Conservation (phyloP, 2,888 invertebrate genomes). For the Heliconius sara region DNA sequence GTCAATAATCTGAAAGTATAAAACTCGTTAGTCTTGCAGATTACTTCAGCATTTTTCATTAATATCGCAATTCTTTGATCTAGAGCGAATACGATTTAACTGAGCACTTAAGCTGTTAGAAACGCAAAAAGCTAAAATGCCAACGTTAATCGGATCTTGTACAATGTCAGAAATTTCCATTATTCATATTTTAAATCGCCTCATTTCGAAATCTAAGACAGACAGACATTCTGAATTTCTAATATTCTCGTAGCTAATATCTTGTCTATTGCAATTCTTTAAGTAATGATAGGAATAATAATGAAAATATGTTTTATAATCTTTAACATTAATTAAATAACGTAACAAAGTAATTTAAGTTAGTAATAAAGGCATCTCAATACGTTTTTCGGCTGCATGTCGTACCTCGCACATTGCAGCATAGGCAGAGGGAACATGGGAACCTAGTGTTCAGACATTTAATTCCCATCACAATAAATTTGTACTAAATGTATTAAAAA, state of each 20-base stretch:
- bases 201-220: slow-evolving; percentile 20
- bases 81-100: slow-evolving; percentile 29
- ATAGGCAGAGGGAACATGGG: too few relatives aligned
- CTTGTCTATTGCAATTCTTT: background rate
- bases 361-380: background rate
- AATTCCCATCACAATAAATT: too few relatives aligned
- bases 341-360: background rate
- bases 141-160: slow-evolving; percentile 37
- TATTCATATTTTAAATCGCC: slow-evolving; percentile 31
- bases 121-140: slow-evolving; percentile 33
- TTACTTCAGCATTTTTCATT: slow-evolving; percentile 22
- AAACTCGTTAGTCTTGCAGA: background rate
- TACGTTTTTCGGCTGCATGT: too few relatives aligned
- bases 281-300: background rate
- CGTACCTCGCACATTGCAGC: too few relatives aligned
- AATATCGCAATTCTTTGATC: slow-evolving; percentile 27
- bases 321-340: background rate
- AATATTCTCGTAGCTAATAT: background rate
- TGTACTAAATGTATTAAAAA: too few relatives aligned
- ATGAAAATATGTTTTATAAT: background rate
- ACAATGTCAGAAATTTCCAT: slow-evolving; percentile 32
- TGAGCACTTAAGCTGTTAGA: slow-evolving; percentile 38
- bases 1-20: background rate
- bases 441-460: too few relatives aligned
- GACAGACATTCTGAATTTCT: background rate